Percentiles rank a stretch among this genome's conserved stretches.
Evolutionary conservation across 2,888 invertebrate species (phyloP).

Genomic region (Lasioglossum villosulum): DNA sequence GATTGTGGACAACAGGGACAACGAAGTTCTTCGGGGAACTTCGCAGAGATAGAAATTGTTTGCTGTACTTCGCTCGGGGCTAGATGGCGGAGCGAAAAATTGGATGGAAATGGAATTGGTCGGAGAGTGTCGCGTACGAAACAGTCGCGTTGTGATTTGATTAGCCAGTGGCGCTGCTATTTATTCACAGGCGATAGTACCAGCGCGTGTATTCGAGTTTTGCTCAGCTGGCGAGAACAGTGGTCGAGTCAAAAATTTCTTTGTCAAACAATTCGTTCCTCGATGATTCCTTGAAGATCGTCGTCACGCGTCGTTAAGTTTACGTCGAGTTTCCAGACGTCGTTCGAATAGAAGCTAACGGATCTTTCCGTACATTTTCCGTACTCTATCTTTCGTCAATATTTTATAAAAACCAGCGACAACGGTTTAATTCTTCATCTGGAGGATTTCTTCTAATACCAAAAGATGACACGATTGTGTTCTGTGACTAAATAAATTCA

Average conservation of each 20-base stretch:
- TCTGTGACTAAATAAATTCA: not conserved
- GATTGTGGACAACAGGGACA: not conserved
- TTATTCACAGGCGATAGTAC: not conserved
- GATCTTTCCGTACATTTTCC: not conserved
- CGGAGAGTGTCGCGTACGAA: not conserved
- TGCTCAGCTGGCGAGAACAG: not conserved
- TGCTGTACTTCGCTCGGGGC: not conserved
- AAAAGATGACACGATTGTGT: too few relatives aligned
- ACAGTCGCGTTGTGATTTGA: not conserved
- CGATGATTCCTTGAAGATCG: not conserved
- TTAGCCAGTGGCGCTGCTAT: not conserved
- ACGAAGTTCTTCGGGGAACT: not conserved
- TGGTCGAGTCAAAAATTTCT: not conserved
- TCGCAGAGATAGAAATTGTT: not conserved
- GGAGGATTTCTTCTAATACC: not conserved
- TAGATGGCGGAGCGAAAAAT: not conserved
- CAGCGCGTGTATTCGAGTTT: not conserved
- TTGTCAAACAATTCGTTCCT: not conserved
- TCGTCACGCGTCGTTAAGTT: too few relatives aligned
- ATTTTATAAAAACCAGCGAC: not conserved
- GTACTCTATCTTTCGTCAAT: not conserved
- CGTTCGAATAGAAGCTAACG: not conserved
- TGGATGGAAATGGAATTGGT: conserved; percentile 3
- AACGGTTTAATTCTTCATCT: too few relatives aligned
- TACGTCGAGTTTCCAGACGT: not conserved